A percentile compares a stretch with the other conserved stretches of the same genome.
phyloP scores from a whole-genome alignment of 2,888 invertebrate species.

The Nephrotoma guestfalica region DNA sequence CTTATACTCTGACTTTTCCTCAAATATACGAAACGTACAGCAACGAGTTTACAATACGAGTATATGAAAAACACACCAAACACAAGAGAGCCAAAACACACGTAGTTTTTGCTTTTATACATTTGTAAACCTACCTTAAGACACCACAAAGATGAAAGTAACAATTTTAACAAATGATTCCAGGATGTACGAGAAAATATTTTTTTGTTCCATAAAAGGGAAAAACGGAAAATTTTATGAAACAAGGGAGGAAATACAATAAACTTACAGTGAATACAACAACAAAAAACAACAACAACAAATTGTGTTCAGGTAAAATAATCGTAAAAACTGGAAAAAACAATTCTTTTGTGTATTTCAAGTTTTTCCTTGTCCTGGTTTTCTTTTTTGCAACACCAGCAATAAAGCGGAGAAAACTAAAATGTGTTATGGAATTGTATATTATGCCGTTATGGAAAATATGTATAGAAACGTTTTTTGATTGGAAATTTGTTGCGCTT shows the following conservation, averaged over 20 bases:
- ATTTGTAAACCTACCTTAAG: too few species aligned
- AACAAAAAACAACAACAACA: neutral
- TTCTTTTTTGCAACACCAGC: neutral
- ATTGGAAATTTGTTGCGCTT: neutral
- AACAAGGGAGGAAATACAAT: neutral
- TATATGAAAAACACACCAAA: too few species aligned
- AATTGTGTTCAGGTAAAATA: neutral
- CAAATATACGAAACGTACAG: too few species aligned
- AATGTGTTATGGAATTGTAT: neutral
- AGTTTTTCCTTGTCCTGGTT: neutral
- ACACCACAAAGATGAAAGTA: neutral
- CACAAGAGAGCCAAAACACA: too few species aligned
- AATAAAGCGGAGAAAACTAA: neutral
- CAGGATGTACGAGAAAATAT: neutral
- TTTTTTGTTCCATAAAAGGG: neutral
- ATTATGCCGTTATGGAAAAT: neutral
- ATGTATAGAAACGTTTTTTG: neutral
- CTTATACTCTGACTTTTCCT: too few species aligned
- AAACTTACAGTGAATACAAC: neutral
- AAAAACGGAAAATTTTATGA: neutral
- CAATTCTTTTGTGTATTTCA: neutral
- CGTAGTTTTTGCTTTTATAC: too few species aligned
- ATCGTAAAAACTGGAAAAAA: neutral
- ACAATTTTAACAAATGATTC: neutral
- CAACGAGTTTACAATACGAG: too few species aligned